Conservation (phyloP, 2,113 vertebrate species). For the Papio anubis region DNA sequence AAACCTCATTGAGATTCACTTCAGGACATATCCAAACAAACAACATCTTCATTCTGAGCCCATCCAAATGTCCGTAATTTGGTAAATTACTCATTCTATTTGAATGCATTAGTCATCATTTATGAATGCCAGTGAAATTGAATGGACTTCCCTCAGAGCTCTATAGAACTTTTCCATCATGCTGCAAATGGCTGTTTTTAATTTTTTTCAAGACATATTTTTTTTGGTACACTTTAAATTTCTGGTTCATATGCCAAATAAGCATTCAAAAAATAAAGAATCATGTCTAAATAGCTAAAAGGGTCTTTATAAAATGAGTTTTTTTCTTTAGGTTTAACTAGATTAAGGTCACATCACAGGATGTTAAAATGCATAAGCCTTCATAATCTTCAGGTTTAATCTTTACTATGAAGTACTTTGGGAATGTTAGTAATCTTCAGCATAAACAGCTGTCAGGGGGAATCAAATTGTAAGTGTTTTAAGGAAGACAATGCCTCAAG, state of each 20-base stretch:
- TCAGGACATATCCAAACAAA: conserved; percentile 72
- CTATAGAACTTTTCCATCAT: conserved; percentile 58
- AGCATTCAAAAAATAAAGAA: conserved; percentile 61
- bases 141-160: conserved; percentile 64
- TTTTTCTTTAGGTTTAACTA: conserved; percentile 72
- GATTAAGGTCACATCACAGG: conserved; percentile 76
- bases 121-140: conserved; percentile 69
- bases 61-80: conserved; percentile 74
- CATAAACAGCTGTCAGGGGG: conserved; percentile 75
- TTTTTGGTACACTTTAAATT: conserved; percentile 57
- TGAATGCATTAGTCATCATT: conserved; percentile 59
- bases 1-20: conserved; percentile 70
- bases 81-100: conserved; percentile 73
- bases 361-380: conserved; percentile 78
- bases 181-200: conserved; percentile 56
- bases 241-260: conserved; percentile 64
- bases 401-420: conserved; percentile 70
- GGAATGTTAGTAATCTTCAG: conserved; percentile 73
- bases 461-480: conserved; percentile 70
- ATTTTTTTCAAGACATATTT: conserved; percentile 36
- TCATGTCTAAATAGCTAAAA: conserved; percentile 67
- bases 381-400: conserved; percentile 76
- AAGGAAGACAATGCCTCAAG: background rate
- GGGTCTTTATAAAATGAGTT: conserved; percentile 68
- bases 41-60: conserved; percentile 71